Base-by-base conservation (phyloP, 1,140 invertebrate species). In the Drosophila murphyi region DNA sequence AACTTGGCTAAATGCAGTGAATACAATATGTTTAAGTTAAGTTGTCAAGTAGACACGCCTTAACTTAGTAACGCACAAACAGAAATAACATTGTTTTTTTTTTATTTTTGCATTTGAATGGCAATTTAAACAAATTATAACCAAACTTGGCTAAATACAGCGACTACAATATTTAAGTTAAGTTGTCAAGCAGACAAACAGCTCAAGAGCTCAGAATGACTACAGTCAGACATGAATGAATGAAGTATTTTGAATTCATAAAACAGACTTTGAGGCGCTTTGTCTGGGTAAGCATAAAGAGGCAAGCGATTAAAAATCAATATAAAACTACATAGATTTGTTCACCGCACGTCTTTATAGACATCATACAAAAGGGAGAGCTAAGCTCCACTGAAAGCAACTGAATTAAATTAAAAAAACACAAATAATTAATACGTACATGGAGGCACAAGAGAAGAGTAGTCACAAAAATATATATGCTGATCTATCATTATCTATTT, bases 281-380 rank as follows among this genome's bases (percentile, higher is more conserved):
- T 67, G 32, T 67, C 8, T 37, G 41, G 57, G 62, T 31, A 48
- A 72, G 72, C 71, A 77, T 68, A 80, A 82, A 88, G 72, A 37
- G 54, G 59, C 63, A 56, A 10, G n/a, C 78, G 81, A 90, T 85
- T 89, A 90, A 88, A 89, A 88, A 89, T 85, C 80, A 88, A 88
- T 88, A 80, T 88, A 88, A 88, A 87, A 51, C 45, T 50, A 56
- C 47, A 63, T 37, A 43, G 34, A n/a, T 64, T 64, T 72, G 60
- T 75, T 73, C 51, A 74, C 12, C 69, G 62, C 47, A 61, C 12
- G 57, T 63, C 54, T 70, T 62, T 78, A 72, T 61, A 48, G 37
- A 50, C 62, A 56, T 8, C 59, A 56, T 12, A 63, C 43, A 85
- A 65, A 20, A 62, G 72, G 81, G 62, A 75, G 51, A 54, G 54